Conservation (phyloP, 2,113 vertebrate species). For the Phodopus roborovskii region DNA sequence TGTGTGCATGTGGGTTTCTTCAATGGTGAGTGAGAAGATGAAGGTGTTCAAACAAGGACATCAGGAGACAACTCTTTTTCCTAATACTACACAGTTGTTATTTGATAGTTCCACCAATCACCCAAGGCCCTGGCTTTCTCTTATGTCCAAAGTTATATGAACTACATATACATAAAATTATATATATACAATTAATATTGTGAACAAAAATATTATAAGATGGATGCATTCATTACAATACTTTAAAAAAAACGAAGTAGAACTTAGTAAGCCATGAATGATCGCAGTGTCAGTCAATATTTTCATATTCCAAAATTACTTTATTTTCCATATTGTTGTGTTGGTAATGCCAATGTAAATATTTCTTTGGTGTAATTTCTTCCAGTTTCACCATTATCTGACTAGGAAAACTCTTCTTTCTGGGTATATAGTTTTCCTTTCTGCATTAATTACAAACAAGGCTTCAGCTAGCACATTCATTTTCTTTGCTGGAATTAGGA, state of each 20-base stretch:
- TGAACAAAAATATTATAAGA: conserved; percentile 14
- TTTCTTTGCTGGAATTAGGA: conserved; percentile 38
- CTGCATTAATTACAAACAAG: background rate
- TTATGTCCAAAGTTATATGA: conserved; percentile 5
- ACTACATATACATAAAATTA: conserved; percentile 10
- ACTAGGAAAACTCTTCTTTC: background rate
- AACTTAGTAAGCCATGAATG: background rate
- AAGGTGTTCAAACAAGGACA: background rate
- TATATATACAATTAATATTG: background rate
- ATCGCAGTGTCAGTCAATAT: background rate
- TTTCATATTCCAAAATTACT: background rate
- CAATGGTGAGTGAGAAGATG: background rate
- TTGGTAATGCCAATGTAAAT: background rate
- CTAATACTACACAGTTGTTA: background rate
- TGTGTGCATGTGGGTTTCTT: background rate
- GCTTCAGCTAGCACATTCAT: background rate
- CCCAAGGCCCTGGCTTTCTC: background rate
- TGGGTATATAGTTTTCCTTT: background rate
- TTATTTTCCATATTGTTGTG: background rate
- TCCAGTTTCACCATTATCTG: background rate
- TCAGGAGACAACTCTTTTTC: background rate
- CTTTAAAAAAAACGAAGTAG: too few species aligned
- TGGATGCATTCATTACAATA: too few species aligned
- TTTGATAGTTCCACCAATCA: background rate
- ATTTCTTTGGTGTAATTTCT: background rate